Percentiles rank a stretch among this genome's conserved stretches.
phyloP scores from a whole-genome alignment of 2,797 vertebrate genomes.

The Acanthiza pusilla region DNA sequence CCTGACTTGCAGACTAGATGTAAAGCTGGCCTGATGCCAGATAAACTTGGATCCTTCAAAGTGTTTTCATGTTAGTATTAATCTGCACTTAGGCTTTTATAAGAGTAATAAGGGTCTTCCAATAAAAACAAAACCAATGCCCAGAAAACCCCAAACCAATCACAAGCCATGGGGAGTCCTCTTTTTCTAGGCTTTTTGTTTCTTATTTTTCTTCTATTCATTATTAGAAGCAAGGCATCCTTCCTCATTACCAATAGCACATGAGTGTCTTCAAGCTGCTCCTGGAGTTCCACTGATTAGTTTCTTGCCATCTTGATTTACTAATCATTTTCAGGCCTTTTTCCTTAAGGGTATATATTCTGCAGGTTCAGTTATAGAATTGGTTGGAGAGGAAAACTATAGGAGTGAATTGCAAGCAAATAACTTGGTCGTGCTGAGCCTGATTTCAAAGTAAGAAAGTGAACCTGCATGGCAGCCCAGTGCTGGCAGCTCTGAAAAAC shows the following conservation, averaged over 20 bases:
- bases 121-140: neutral
- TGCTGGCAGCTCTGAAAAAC: neutral
- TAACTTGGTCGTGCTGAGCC: neutral
- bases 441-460: neutral
- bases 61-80: neutral
- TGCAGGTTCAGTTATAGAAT: neutral
- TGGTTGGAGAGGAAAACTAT: neutral
- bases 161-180: neutral
- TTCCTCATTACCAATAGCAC: neutral
- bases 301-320: neutral
- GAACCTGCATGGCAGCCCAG: neutral
- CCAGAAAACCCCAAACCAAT: neutral
- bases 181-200: neutral
- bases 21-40: neutral
- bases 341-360: neutral
- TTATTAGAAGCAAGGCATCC: neutral
- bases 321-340: neutral
- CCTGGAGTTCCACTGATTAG: neutral
- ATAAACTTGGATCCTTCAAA: neutral
- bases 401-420: neutral
- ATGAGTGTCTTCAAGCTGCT: neutral
- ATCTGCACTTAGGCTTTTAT: neutral
- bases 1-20: neutral
- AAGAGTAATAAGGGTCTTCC: neutral
- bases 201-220: neutral